Evolutionary conservation across 2,797 vertebrate genomes (phyloP), one percentile per base, ranked within the genome.

Genomic region (Tiaroga cobitis): DNA sequence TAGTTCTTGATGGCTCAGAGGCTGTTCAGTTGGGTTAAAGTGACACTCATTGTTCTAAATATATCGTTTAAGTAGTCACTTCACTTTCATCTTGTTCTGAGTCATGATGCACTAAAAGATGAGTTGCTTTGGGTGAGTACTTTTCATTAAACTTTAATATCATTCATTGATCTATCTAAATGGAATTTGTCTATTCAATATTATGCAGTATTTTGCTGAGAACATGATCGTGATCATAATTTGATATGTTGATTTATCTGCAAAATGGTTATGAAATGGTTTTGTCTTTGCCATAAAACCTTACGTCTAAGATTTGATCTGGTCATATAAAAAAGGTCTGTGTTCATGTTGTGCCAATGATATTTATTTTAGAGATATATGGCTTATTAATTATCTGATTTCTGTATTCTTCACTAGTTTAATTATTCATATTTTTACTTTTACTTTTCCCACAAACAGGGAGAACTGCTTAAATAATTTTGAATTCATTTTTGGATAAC

Each of bases 1-100:
- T 86, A 91, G 92, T 74, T 92, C 61, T 81, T 80, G 72, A 82
- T 67, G 79, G 78, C 83, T 90, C 84, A 90, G 83, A 86, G 84
- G 79, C 91, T 87, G 88, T 88, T 87, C 15, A 65, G 13, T n/a
- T 79, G 81, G 81, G 68, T 77, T 63, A 49, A 59, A 82, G 56
- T 80, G 83, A 63, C 51, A 88, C 74, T 82, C 86, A 67, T 84
- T 8, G 67, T 5, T 59, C 41, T 75, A 59, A 82, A 73, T 19
- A 63, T 68, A 54, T 87, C 37, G 81, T n/a, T 41, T 72, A 79
- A 26, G 39, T 73, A 70, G 59, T 29, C 24, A 49, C 49, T 75
- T 79, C 54, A 59, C 39, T 65, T 82, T 32, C 19, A 69, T 80
- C 43, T 69, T 16, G n/a, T 77, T 81, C 56, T 49, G 32, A 78